Conservation (phyloP, 2,888 invertebrate species). For the Ctenicera cuprea region DNA sequence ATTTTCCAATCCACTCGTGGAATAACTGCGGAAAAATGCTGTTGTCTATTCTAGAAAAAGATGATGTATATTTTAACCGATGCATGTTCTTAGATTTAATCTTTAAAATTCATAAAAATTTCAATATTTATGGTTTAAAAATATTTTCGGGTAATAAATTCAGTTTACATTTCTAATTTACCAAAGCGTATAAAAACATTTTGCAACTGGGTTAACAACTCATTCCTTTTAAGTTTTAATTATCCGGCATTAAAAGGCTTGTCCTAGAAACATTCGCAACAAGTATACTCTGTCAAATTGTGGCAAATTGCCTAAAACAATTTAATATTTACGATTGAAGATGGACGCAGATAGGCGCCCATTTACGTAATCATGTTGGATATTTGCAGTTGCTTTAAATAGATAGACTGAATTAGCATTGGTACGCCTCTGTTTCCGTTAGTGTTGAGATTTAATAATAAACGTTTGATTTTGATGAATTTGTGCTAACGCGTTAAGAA, state of each 20-base stretch:
- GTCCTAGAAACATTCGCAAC: background rate
- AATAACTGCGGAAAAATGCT: too few relatives aligned
- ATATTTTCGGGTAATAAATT: too few relatives aligned
- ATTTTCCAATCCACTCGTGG: too few relatives aligned
- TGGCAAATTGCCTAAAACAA: conserved; percentile 25
- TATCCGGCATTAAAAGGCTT: background rate
- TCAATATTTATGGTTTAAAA: too few relatives aligned
- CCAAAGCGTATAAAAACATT: too few relatives aligned
- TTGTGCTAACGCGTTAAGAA: too few relatives aligned
- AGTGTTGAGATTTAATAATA: conserved; percentile 19
- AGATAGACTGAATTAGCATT: conserved; percentile 20
- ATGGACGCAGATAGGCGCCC: conserved; percentile 9
- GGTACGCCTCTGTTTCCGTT: conserved; percentile 30
- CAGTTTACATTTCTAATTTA: too few relatives aligned
- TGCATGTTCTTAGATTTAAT: too few relatives aligned
- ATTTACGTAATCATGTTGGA: conserved; percentile 19
- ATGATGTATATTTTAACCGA: too few relatives aligned
- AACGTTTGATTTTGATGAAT: conserved; percentile 3
- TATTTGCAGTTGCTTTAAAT: conserved; percentile 29
- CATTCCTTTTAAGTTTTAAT: background rate
- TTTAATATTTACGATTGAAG: conserved; percentile 31
- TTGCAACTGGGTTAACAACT: background rate
- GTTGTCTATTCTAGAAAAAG: too few relatives aligned
- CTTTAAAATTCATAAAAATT: too few relatives aligned
- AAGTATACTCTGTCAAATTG: background rate